Conservation (phyloP, 2,113 vertebrate species). For the Lepisosteus oculatus region DNA sequence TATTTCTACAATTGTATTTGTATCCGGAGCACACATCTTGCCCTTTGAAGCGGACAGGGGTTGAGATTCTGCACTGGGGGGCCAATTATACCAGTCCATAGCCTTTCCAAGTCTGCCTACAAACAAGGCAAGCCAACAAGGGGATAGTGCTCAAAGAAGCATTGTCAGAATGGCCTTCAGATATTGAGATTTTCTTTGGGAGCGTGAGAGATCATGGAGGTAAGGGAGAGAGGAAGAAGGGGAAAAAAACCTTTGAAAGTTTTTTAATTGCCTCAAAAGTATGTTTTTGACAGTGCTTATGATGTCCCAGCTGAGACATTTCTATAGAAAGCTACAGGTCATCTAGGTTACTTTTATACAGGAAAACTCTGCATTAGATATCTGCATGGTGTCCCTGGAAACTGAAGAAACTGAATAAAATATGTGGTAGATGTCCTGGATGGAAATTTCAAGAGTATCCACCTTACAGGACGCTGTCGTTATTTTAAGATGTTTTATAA, state of each 20-base stretch:
- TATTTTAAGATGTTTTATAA: too few species aligned
- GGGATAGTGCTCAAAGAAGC: conserved; percentile 24
- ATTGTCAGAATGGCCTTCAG: conserved; percentile 37
- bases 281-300: neutral
- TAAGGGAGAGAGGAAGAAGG: conserved; percentile 8
- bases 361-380: neutral
- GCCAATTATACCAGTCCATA: conserved; percentile 57
- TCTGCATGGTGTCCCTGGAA: neutral
- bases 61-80: conserved; percentile 36
- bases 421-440: too few species aligned
- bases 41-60: conserved; percentile 37
- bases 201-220: neutral
- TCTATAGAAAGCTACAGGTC: too few species aligned
- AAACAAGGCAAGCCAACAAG: conserved; percentile 27
- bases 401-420: neutral
- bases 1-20: conserved; percentile 14
- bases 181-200: conserved; percentile 38
- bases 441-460: too few species aligned
- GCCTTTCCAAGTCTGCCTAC: conserved; percentile 36
- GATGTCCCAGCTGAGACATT: too few species aligned
- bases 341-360: too few species aligned
- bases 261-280: neutral
- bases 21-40: conserved; percentile 30
- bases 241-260: neutral
- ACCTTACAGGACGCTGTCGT: too few species aligned